Conservation (phyloP, 2,888 invertebrate genomes). For the Harpalus rubripes region DNA sequence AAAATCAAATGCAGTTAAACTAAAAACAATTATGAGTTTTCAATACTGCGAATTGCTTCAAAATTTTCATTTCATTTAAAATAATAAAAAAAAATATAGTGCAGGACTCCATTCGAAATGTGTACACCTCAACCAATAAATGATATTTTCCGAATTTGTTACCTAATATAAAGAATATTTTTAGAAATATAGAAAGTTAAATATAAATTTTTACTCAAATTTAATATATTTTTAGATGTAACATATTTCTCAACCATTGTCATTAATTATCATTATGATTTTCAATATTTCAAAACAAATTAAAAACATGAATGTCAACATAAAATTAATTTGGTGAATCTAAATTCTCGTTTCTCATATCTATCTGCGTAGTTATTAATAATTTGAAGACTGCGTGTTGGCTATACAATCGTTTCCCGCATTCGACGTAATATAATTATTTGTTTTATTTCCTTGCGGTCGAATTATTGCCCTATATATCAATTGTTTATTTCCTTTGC, state of each 20-base stretch:
- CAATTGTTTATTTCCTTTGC: constrained; percentile 46
- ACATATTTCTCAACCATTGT: not conserved
- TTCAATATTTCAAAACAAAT: constrained; percentile 37
- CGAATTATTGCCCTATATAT: constrained; percentile 54
- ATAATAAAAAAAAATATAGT: too few species aligned
- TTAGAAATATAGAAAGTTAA: not conserved
- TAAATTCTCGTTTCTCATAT: constrained; percentile 24
- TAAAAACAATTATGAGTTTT: too few species aligned
- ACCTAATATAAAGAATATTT: not conserved
- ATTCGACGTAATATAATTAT: constrained; percentile 53
- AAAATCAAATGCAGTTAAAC: too few species aligned
- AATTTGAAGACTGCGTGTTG: constrained; percentile 40
- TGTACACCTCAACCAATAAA: too few species aligned
- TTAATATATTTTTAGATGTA: not conserved
- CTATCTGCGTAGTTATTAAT: constrained; percentile 50
- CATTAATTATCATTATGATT: constrained; percentile 24
- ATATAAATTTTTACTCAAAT: not conserved
- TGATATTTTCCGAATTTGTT: too few species aligned
- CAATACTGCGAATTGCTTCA: too few species aligned
- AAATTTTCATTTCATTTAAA: too few species aligned
- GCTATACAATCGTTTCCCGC: constrained; percentile 33
- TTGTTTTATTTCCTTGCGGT: constrained; percentile 50
- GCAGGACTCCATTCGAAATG: too few species aligned
- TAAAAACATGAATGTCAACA: constrained; percentile 31
- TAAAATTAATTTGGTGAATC: constrained; percentile 35